Base-by-base conservation (phyloP, 1,140 invertebrate species). In the Ostrea edulis region DNA sequence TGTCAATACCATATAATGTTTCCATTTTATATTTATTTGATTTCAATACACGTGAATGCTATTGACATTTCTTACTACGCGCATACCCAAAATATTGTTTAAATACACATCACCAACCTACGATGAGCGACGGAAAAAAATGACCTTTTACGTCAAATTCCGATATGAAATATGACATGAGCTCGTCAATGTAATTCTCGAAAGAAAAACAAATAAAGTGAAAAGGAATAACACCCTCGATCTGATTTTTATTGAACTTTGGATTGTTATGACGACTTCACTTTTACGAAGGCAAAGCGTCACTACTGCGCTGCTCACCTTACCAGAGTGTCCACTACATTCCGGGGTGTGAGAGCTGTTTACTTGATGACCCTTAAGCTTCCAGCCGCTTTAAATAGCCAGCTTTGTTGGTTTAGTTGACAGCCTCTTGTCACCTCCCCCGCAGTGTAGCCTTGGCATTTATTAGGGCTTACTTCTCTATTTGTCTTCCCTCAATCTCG, bases 381-480 rank as follows among this genome's bases (percentile, higher is more conserved):
- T 62, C 58, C 14, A 62, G 7, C 58, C 58, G 7, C n/a, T n/a
- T 25, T 25, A 77, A 35, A 77, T 77, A 77, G 68, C 12, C 25
- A 77, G 68, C 25, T 25, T 77, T 77, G 68, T 77, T 77, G 68
- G 29, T 25, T 29, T 35, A 77, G 68, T 77, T 29, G 29, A 35
- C 68, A 35, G 35, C 7, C 11, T 29, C 29, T 77, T 25, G 68
- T 77, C 68, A 77, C 29, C 68, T 29, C 68, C 68, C 68, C 68
- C 68, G 68, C 68, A 77, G 25, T 14, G 65, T 77, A 77, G 29
- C 68, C 68, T 77, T 77, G 68, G 68, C 68, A 77, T 77, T 77
- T 77, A 29, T 29, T 35, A 35, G 29, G 25, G 68, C 22, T 14
- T 35, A 14, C 22, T 35, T 77, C 17, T 14, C 58, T 77, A 17